These are phyloP conservation scores for Sporophila hypoxantha DNA, from an alignment of 2,113 vertebrate genomes.

Conservation along the genomic window DNA sequence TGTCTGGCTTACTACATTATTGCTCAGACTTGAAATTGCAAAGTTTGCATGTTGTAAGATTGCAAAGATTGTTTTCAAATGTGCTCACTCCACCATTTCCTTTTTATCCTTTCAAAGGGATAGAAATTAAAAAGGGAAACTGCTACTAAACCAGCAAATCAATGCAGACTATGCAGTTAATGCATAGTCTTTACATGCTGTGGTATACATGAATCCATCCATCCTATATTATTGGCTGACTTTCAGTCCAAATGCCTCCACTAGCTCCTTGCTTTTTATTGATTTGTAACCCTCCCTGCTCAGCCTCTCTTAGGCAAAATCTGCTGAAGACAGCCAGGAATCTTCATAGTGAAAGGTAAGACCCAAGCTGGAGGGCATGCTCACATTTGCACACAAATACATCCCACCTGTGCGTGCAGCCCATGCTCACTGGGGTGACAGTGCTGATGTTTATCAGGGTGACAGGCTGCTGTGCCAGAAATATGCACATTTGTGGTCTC, in stretches of 20 bases:
- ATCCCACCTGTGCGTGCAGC: neutral
- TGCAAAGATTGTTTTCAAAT: neutral
- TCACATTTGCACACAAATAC: neutral
- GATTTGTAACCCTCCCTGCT: slow-evolving; percentile 3
- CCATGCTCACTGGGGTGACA: neutral
- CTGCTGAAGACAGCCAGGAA: slow-evolving; percentile 9
- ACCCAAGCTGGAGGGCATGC: neutral
- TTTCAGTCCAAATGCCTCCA: neutral
- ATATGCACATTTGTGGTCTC: neutral
- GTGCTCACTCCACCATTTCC: neutral
- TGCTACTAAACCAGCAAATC: neutral
- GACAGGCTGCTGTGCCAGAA: neutral
- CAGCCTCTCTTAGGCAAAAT: slow-evolving; percentile 5
- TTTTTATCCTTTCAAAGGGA: neutral
- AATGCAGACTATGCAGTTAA: neutral
- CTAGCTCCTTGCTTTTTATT: neutral
- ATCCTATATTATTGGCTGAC: neutral
- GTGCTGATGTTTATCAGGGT: neutral
- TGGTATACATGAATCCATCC: neutral
- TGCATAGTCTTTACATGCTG: neutral
- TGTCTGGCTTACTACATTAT: neutral
- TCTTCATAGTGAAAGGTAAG: slow-evolving; percentile 13
- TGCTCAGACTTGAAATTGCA: neutral
- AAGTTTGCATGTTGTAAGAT: neutral
- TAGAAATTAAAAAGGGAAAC: neutral